Evolutionary conservation across 2,797 vertebrate genomes (phyloP).

Genomic region (Bufotes viridis): DNA sequence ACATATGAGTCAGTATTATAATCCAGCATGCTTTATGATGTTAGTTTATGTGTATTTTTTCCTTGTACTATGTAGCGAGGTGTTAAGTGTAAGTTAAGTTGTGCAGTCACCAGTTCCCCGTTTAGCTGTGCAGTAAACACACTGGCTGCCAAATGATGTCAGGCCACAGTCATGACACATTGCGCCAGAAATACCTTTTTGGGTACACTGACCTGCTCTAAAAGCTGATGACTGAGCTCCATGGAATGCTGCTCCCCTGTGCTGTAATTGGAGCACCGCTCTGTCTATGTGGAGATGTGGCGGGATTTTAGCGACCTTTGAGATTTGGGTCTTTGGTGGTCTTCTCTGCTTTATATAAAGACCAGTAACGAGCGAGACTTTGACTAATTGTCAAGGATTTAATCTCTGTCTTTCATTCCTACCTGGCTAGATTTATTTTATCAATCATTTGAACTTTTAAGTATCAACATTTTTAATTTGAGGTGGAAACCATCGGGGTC

Average conservation of each 20-base stretch:
- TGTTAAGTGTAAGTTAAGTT: not conserved
- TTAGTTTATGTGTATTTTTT: too few species aligned
- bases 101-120: not conserved
- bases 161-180: not conserved
- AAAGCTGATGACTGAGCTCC: conserved; percentile 54
- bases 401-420: not conserved
- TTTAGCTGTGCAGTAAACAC: conserved; percentile 30
- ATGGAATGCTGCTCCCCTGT: conserved; percentile 42
- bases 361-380: not conserved
- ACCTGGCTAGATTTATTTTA: not conserved
- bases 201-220: conserved; percentile 59
- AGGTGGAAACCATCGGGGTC: too few species aligned
- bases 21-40: not conserved
- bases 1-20: not conserved
- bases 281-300: not conserved
- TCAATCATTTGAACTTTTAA: not conserved
- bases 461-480: too few species aligned
- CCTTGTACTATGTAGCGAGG: too few species aligned
- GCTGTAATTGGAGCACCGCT: not conserved
- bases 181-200: conserved; percentile 61
- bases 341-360: not conserved
- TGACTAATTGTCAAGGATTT: not conserved
- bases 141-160: conserved; percentile 58
- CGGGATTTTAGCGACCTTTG: not conserved
- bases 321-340: not conserved